Base-by-base conservation (phyloP, 2,888 invertebrate genomes). In the Pammene aurita region DNA sequence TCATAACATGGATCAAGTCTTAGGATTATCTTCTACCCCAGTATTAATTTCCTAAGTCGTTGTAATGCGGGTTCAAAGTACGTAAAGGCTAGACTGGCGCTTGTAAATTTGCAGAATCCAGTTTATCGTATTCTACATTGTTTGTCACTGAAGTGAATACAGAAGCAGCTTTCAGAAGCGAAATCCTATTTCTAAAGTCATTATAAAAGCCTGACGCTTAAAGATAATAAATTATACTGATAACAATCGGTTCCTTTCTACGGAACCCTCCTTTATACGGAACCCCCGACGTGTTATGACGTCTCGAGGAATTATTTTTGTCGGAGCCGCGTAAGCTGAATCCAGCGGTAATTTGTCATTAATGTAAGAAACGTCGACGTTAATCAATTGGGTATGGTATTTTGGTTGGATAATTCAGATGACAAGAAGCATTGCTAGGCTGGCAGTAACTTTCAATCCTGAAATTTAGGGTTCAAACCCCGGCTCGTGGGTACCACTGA, bases 291-390 rank as follows among this genome's bases (percentile, higher is more conserved):
- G 35, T 46, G 38, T 48, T 57, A 16, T 65, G 65, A n/a, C 57
- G 26, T 41, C 48, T 62, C 41, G 38, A 42, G 42, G 48, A 46
- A 65, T 65, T 65, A 65, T 65, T 65, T 65, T 65, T 64, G 64
- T 38, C 41, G 18, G n/a, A 41, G 38, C 38, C 56, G 65, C 65
- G 65, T 65, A 57, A 65, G 57, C 65, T 48, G 57, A 65, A 65
- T 57, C 48, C 18, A 11, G 57, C 38, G 48, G 65, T 57, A 65
- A 56, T 65, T 65, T 57, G 48, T 13, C 41, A 14, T 46, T 5
- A 26, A 65, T 50, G 46, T 7, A 1, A 42, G 48, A 65, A 65
- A 26, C 16, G n/a, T 7, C 11, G 18, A 57, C n/a, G 44, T 34
- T 34, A 42, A 4, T 26, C 26, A 11, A n/a, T 2, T 55, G 18